These are phyloP conservation scores for Laupala kohalensis DNA, from an alignment of 1,140 invertebrate species.

Conservation along the genomic window DNA sequence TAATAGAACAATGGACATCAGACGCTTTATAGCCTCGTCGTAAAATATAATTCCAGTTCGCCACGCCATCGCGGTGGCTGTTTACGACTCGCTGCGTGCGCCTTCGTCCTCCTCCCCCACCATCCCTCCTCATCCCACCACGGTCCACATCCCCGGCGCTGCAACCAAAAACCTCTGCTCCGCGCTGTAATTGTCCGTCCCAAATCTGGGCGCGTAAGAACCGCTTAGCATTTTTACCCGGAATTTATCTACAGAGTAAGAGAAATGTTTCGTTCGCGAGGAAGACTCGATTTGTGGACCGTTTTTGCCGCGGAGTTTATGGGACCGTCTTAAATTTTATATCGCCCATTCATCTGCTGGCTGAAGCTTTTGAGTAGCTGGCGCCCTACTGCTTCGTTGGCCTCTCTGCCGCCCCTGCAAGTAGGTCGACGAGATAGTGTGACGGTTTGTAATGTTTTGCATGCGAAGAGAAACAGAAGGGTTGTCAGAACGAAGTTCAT, in stretches of 20 bases:
- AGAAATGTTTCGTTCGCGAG: background rate
- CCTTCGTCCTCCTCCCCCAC: background rate
- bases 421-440: too few relatives aligned
- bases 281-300: background rate
- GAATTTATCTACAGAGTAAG: background rate
- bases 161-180: too few relatives aligned
- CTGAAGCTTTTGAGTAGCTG: too few relatives aligned
- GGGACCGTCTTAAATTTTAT: background rate
- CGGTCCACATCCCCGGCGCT: background rate
- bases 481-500: too few relatives aligned
- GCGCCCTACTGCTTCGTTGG: background rate
- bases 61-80: too few relatives aligned
- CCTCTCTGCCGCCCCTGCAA: too few relatives aligned
- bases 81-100: too few relatives aligned
- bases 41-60: background rate
- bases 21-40: background rate
- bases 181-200: too few relatives aligned
- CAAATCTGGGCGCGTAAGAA: too few relatives aligned
- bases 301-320: background rate
- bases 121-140: background rate
- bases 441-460: too few relatives aligned
- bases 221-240: background rate
- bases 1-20: background rate
- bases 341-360: background rate
- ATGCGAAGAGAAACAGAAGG: too few relatives aligned